phyloP scores from a whole-genome alignment of 2,797 vertebrate genomes.

The Onychomys torridus region DNA sequence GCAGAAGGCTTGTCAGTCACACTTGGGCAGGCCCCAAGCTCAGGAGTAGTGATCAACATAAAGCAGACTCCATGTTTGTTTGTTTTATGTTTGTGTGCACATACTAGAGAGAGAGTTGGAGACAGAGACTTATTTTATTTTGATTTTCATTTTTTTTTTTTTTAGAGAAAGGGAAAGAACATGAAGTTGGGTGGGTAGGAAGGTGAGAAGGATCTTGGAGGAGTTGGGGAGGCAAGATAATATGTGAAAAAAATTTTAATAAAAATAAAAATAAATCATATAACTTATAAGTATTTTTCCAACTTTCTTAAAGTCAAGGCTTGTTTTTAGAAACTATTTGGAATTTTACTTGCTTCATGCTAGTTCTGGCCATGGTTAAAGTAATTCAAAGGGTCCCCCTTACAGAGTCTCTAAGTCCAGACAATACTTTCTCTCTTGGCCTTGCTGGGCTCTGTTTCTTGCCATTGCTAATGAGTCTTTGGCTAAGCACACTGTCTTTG shows the following conservation, averaged over 20 bases:
- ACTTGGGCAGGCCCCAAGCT: background rate
- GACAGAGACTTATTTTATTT: background rate
- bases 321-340: conserved; percentile 24
- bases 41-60: background rate
- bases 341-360: background rate
- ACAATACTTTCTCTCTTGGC: background rate
- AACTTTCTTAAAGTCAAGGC: conserved; percentile 4
- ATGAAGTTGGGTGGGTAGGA: background rate
- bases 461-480: background rate
- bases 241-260: background rate
- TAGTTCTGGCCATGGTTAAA: background rate
- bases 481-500: background rate
- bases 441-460: background rate
- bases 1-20: no score
- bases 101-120: background rate
- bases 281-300: conserved; percentile 2
- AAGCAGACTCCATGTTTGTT: background rate
- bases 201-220: background rate
- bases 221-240: background rate
- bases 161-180: background rate
- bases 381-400: background rate
- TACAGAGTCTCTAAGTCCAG: background rate
- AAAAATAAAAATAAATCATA: background rate
- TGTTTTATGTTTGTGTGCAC: background rate
- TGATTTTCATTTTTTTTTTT: background rate